Percentiles rank a stretch among this genome's conserved stretches.
phyloP scores from a whole-genome alignment of 2,888 invertebrate species.

The Sialis lutaria region DNA sequence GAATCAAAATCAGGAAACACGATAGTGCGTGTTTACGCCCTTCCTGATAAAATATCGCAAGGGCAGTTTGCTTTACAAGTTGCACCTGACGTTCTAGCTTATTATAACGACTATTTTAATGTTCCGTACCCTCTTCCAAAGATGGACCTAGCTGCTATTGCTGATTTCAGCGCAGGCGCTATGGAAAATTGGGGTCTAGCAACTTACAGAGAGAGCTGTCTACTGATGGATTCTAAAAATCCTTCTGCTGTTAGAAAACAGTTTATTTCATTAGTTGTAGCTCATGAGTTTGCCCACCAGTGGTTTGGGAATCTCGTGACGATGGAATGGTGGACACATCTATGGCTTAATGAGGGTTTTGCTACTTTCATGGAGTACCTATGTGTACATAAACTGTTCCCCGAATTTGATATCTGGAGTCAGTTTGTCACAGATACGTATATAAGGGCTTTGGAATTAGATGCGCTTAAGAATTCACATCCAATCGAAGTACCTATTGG shows the following conservation, averaged over 20 bases:
- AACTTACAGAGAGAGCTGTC: constrained; percentile 81
- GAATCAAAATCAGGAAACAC: constrained; percentile 69
- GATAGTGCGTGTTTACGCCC: constrained; percentile 66
- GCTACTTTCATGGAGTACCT: constrained; percentile 92
- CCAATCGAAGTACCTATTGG: constrained; percentile 92
- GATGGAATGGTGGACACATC: constrained; percentile 97
- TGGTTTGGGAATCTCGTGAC: constrained; percentile 98
- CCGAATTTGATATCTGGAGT: constrained; percentile 93
- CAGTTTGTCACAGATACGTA: constrained; percentile 86
- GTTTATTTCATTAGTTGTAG: constrained; percentile 73
- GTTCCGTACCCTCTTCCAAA: constrained; percentile 92
- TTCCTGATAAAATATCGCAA: constrained; percentile 80
- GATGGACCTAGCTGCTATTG: constrained; percentile 90
- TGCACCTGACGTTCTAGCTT: constrained; percentile 80
- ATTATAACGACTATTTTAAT: constrained; percentile 87
- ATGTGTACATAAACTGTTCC: constrained; percentile 82
- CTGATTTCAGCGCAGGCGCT: constrained; percentile 88
- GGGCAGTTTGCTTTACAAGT: constrained; percentile 85
- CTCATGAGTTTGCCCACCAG: constrained; percentile 91
- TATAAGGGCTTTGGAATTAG: constrained; percentile 69
- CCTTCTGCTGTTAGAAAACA: constrained; percentile 73
- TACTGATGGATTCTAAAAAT: constrained; percentile 78
- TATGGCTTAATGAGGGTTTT: constrained; percentile 94
- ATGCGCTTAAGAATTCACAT: constrained; percentile 81
- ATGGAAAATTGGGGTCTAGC: constrained; percentile 98